A percentile compares a stretch with the other conserved stretches of the same genome.
Conservation (phyloP, 2,797 vertebrate species). For the Muraenolepis orangiensis region DNA sequence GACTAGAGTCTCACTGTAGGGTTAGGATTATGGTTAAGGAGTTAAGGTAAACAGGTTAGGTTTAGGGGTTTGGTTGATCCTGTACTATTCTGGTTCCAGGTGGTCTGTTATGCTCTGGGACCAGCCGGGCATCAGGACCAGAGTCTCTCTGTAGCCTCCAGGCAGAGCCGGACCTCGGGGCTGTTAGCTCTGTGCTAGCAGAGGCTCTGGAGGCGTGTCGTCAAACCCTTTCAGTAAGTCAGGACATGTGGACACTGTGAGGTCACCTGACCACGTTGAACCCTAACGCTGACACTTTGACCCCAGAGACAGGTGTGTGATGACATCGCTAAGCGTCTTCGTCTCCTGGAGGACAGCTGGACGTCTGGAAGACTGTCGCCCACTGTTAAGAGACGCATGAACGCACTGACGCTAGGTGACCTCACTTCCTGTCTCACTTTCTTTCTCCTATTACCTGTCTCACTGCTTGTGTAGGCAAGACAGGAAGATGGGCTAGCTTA, state of each 20-base stretch:
- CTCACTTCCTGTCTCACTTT: background rate
- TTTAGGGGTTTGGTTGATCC: too few species aligned
- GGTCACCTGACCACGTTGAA: background rate
- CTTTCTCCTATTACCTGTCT: too few species aligned
- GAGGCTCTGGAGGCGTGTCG: conserved; percentile 75
- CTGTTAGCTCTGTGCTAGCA: conserved; percentile 70
- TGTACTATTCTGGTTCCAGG: too few species aligned
- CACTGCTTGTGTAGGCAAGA: too few species aligned
- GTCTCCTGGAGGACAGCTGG: conserved; percentile 83
- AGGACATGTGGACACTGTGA: background rate
- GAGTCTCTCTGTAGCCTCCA: conserved; percentile 25
- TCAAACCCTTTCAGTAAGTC: conserved; percentile 70
- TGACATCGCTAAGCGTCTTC: conserved; percentile 83
- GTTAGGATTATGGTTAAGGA: too few species aligned
- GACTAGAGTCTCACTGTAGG: too few species aligned
- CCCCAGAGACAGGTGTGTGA: conserved; percentile 85
- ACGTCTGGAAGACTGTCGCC: conserved; percentile 78
- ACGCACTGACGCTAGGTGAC: conserved; percentile 76
- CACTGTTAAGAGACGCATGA: conserved; percentile 85
- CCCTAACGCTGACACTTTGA: conserved; percentile 23
- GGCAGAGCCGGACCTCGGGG: conserved; percentile 58
- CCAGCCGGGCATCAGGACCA: too few species aligned
- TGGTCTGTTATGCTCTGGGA: too few species aligned
- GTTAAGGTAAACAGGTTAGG: too few species aligned
- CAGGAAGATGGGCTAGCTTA: too few species aligned